Evolutionary conservation across 1,140 invertebrate genomes (phyloP).

Genomic region (Pachyrhynchus sulphureomaculatus): DNA sequence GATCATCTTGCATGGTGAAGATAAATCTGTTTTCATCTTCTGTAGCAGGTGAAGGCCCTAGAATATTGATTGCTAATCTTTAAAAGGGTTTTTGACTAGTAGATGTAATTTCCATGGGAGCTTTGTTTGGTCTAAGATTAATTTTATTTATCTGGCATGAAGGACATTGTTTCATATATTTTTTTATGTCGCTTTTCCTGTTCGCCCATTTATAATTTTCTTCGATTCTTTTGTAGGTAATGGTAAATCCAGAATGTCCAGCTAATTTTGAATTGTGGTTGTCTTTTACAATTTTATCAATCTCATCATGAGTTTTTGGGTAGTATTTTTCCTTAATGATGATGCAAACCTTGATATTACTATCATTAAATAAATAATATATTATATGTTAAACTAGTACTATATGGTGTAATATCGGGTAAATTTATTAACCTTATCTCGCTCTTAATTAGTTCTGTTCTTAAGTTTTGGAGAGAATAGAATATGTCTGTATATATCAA

Average conservation of each 20-base stretch:
- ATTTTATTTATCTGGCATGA: conserved; percentile 49
- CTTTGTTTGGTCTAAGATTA: conserved; percentile 40
- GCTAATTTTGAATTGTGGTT: conserved; percentile 43
- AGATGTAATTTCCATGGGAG: conserved; percentile 48
- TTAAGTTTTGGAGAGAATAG: not conserved
- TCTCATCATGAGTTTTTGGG: too few species aligned
- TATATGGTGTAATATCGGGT: conserved; percentile 25
- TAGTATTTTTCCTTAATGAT: too few species aligned
- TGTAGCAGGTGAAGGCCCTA: not conserved
- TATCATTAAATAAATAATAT: too few species aligned
- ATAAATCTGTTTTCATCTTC: not conserved
- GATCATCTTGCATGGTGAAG: not conserved
- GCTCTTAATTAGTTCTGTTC: not conserved
- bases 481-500: too few species aligned
- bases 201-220: conserved; percentile 47
- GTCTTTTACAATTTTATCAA: conserved; percentile 31
- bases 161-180: conserved; percentile 42
- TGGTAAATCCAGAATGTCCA: conserved; percentile 45
- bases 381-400: too few species aligned
- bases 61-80: too few species aligned
- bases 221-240: conserved; percentile 46
- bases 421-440: not conserved
- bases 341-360: too few species aligned
- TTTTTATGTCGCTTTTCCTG: conserved; percentile 47
- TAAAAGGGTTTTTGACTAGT: conserved; percentile 32